Evolutionary conservation across 23 tunicate species (phyloP).

Genomic region (Phallusia fumigata): DNA sequence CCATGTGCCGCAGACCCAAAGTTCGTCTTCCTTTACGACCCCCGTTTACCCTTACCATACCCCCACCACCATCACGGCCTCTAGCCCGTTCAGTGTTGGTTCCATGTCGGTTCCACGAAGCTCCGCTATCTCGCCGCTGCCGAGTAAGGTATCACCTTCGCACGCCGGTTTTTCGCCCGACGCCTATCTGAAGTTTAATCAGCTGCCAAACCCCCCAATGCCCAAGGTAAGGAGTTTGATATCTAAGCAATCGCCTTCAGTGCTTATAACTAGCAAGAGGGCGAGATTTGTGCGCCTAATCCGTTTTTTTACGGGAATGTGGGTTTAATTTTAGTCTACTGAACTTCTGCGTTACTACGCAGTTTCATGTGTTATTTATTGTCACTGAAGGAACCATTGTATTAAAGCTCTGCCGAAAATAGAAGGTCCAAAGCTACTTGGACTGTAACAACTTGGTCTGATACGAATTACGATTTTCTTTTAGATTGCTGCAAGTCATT

Average conservation of each 20-base stretch:
- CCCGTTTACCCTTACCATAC: neutral
- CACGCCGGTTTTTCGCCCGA: neutral
- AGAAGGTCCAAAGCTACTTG: too few relatives aligned
- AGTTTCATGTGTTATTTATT: too few relatives aligned
- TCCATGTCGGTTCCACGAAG: neutral
- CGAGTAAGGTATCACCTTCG: neutral
- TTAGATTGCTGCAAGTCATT: neutral
- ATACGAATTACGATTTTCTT: neutral
- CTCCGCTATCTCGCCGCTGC: neutral
- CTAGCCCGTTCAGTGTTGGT: neutral
- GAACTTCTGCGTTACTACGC: too few relatives aligned
- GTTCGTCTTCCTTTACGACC: neutral
- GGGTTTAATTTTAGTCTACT: too few relatives aligned
- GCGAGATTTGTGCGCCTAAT: too few relatives aligned
- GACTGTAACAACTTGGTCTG: neutral
- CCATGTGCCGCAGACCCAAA: neutral
- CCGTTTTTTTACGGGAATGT: too few relatives aligned
- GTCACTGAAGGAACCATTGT: too few relatives aligned
- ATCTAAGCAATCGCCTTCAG: too few relatives aligned
- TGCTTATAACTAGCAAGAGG: too few relatives aligned
- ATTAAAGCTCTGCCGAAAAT: too few relatives aligned
- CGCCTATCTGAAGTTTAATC: neutral
- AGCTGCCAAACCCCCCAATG: constrained; percentile 1
- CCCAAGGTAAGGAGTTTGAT: neutral
- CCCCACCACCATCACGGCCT: neutral